Conservation (phyloP, 2,113 vertebrate genomes). For the Cynopterus brachyotis region DNA sequence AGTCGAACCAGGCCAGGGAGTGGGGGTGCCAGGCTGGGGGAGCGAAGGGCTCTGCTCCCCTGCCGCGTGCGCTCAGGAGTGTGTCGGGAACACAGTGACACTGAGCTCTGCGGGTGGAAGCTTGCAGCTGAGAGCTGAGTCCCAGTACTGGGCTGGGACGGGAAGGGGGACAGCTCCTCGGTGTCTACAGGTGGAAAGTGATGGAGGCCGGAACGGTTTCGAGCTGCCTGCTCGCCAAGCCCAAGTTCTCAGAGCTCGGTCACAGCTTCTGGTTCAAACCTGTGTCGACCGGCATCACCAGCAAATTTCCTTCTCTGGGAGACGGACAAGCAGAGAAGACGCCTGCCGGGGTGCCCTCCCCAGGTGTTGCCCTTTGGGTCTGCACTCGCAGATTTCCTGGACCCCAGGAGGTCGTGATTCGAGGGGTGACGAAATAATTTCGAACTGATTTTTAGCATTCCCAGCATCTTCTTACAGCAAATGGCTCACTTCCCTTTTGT, state of each 20-base stretch:
- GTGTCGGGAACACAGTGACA: not conserved
- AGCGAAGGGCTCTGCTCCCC: not conserved
- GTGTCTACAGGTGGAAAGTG: not conserved
- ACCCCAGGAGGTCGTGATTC: not conserved
- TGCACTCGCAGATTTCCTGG: not conserved
- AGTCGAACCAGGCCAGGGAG: not conserved
- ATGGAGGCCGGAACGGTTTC: not conserved
- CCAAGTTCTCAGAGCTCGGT: not conserved
- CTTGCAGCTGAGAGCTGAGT: not conserved
- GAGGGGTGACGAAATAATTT: not conserved
- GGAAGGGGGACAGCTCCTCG: not conserved
- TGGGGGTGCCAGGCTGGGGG: not conserved
- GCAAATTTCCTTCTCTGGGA: not conserved
- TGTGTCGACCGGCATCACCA: no score
- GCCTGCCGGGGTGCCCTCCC: not conserved
- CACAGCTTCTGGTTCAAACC: not conserved
- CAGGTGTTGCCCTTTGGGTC: not conserved
- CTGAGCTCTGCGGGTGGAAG: not conserved
- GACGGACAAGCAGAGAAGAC: not conserved
- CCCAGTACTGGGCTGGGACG: not conserved
- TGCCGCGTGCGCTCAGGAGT: no score
- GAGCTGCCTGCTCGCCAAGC: not conserved
- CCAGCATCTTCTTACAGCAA: not conserved
- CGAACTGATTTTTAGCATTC: not conserved
- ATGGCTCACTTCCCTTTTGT: not conserved